Evolutionary conservation across 2,888 invertebrate species (phyloP).

Genomic region (Mystacides longicornis): DNA sequence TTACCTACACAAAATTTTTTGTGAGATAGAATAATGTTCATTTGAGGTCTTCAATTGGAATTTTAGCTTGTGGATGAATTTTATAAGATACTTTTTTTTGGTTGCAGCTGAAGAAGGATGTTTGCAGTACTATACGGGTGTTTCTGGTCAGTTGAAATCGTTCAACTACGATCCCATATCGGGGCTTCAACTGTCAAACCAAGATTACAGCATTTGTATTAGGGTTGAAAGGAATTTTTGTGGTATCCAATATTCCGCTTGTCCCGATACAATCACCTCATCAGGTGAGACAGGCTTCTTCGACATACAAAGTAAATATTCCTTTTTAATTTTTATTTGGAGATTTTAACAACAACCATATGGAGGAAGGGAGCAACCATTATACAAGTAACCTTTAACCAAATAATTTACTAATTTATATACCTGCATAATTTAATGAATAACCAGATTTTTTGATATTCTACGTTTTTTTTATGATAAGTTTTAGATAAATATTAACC

Average conservation of each 20-base stretch:
- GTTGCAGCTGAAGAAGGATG: slow-evolving; percentile 63
- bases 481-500: background rate
- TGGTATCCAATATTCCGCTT: slow-evolving; percentile 74
- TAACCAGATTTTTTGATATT: background rate
- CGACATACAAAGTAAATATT: slow-evolving; percentile 21
- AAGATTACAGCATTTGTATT: slow-evolving; percentile 82
- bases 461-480: background rate
- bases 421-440: background rate
- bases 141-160: slow-evolving; percentile 72
- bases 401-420: too few species aligned
- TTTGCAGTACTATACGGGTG: slow-evolving; percentile 72
- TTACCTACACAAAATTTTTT: too few species aligned
- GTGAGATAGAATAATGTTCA: too few species aligned
- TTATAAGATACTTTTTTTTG: too few species aligned
- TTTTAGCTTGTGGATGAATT: too few species aligned
- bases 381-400: slow-evolving; percentile 6
- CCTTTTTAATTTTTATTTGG: background rate
- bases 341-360: slow-evolving; percentile 4
- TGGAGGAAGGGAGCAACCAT: slow-evolving; percentile 6
- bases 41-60: too few species aligned
- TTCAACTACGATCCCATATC: slow-evolving; percentile 74
- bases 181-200: slow-evolving; percentile 77
- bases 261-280: slow-evolving; percentile 55
- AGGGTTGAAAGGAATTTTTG: slow-evolving; percentile 81
- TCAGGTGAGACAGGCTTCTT: slow-evolving; percentile 21